Evolutionary conservation across 1,140 invertebrate genomes (phyloP).

Genomic region (Cotesia glomerata): DNA sequence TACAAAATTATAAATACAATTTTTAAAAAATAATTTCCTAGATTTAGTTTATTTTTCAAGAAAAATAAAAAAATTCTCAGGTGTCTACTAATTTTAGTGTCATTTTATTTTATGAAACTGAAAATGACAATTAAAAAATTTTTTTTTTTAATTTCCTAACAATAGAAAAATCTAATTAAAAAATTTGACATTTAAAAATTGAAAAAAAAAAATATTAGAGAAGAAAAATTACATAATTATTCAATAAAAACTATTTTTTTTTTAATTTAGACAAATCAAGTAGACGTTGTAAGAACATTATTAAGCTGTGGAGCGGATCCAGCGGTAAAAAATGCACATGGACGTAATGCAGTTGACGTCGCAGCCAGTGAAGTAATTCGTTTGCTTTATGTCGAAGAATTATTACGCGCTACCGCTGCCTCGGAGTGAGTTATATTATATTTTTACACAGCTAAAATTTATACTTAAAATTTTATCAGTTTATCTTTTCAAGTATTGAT

Average conservation of each 20-base stretch:
- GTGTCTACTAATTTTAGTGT: not conserved
- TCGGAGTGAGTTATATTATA: conserved; percentile 65
- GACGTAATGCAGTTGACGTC: conserved; percentile 67
- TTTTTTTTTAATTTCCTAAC: no score
- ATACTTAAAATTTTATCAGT: no score
- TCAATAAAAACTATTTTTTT: no score
- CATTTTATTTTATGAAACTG: no score
- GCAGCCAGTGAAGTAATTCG: conserved; percentile 63
- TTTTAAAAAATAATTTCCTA: not conserved
- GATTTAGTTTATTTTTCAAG: no score
- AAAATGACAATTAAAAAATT: no score
- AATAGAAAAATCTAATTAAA: no score
- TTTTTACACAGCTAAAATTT: not conserved
- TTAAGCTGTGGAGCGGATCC: conserved; percentile 69
- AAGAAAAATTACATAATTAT: no score
- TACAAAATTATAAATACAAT: not conserved
- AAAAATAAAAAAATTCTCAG: no score
- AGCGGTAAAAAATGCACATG: conserved; percentile 65
- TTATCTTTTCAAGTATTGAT: no score
- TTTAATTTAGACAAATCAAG: conserved; percentile 63
- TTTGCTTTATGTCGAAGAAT: conserved; percentile 69
- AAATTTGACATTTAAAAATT: no score
- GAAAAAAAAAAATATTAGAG: no score
- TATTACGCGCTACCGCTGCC: conserved; percentile 70
- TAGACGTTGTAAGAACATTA: conserved; percentile 68